Percentiles rank a stretch among this genome's conserved stretches.
phyloP scores from a whole-genome alignment of 2,113 vertebrate genomes.

The Hippopotamus amphibius region DNA sequence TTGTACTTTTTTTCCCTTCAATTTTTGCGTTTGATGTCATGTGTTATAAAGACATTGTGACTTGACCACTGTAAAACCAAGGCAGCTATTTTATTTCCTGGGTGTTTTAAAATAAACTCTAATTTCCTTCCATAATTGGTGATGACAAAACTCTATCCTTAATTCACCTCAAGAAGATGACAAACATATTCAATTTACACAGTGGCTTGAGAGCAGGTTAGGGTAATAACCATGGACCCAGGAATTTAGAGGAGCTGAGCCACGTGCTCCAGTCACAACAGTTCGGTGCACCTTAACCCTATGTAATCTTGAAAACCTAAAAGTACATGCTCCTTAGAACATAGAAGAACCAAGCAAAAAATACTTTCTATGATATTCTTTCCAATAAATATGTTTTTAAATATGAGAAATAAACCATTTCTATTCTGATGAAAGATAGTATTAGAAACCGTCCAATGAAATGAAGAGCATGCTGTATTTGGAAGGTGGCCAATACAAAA shows the following conservation, averaged over 20 bases:
- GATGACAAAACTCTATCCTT: not conserved
- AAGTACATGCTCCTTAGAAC: not conserved
- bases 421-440: not conserved
- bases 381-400: slow-evolving; percentile 13
- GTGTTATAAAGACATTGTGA: not conserved
- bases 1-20: not conserved
- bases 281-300: not conserved
- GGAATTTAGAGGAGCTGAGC: not conserved
- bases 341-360: slow-evolving; percentile 4
- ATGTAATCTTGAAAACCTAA: not conserved
- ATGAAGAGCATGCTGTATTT: not conserved
- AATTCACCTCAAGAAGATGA: not conserved
- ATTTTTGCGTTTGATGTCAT: not conserved
- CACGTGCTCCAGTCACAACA: not conserved
- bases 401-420: slow-evolving; percentile 21
- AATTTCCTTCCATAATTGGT: not conserved
- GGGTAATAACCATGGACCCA: not conserved
- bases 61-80: not conserved
- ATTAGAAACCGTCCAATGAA: not conserved
- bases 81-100: not conserved
- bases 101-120: not conserved
- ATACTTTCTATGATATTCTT: slow-evolving; percentile 14
- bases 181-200: not conserved
- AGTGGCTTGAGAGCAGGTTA: not conserved
- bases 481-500: not conserved